phyloP scores from a whole-genome alignment of 2,797 vertebrate species.

The Gallirallus australis region DNA sequence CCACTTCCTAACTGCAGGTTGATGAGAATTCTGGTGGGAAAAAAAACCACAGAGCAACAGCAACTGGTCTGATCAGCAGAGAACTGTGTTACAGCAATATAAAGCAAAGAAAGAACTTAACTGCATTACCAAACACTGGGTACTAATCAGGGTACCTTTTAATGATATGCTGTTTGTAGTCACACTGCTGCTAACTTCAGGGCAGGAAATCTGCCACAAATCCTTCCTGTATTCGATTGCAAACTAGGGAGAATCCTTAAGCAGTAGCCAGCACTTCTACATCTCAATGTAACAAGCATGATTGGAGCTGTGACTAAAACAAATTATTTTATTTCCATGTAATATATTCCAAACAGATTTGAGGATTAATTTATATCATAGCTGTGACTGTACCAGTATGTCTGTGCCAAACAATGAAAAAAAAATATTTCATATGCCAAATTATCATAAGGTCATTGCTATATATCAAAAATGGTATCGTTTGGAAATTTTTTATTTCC shows the following conservation, averaged over 20 bases:
- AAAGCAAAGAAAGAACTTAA: neutral
- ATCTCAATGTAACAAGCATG: neutral
- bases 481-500: neutral
- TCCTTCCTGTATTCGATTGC: neutral
- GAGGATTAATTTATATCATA: neutral
- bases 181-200: neutral
- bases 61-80: neutral
- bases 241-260: neutral
- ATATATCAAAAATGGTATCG: neutral
- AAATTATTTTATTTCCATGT: neutral
- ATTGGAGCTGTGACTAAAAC: neutral
- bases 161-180: neutral
- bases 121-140: accelerated
- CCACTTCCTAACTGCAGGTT: neutral
- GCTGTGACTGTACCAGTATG: neutral
- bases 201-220: neutral
- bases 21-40: neutral
- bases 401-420: neutral
- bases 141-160: neutral
- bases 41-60: neutral
- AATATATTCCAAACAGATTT: neutral
- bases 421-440: neutral
- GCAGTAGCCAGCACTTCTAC: neutral
- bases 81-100: neutral
- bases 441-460: neutral